phyloP scores from a whole-genome alignment of 2,113 vertebrate genomes.

The Emydura subglobosa region DNA sequence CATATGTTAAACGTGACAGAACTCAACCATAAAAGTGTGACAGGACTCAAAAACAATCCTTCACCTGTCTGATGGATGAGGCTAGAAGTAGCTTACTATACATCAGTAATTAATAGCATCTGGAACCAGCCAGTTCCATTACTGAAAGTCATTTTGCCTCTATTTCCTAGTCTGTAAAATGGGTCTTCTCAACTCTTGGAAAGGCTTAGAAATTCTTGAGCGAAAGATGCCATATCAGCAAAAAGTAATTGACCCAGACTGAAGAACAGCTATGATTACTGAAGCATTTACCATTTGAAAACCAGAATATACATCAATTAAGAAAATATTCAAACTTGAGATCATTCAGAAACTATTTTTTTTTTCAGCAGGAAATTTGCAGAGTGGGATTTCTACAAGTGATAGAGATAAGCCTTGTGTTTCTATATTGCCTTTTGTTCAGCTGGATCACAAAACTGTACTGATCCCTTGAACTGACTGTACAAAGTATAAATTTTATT shows the following conservation, averaged over 20 bases:
- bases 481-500: background rate
- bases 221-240: background rate
- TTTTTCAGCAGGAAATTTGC: background rate
- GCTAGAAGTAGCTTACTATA: constrained; percentile 30
- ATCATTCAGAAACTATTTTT: background rate
- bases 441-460: background rate
- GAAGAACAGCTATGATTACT: background rate
- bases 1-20: constrained; percentile 43
- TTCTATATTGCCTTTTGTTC: background rate
- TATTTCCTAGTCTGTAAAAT: background rate
- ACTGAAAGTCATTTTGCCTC: background rate
- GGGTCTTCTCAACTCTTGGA: background rate
- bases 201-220: background rate
- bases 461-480: background rate
- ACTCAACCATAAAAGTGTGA: background rate
- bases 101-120: constrained; percentile 2
- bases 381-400: background rate
- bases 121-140: constrained; percentile 11
- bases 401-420: background rate
- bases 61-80: constrained; percentile 51
- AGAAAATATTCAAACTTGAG: background rate
- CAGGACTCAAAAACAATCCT: constrained; percentile 35
- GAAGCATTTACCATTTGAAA: background rate
- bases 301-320: background rate
- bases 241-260: background rate